These are phyloP conservation scores for Poeciliopsis gracilis DNA, from an alignment of 2,797 vertebrate species.

Conservation along the genomic window DNA sequence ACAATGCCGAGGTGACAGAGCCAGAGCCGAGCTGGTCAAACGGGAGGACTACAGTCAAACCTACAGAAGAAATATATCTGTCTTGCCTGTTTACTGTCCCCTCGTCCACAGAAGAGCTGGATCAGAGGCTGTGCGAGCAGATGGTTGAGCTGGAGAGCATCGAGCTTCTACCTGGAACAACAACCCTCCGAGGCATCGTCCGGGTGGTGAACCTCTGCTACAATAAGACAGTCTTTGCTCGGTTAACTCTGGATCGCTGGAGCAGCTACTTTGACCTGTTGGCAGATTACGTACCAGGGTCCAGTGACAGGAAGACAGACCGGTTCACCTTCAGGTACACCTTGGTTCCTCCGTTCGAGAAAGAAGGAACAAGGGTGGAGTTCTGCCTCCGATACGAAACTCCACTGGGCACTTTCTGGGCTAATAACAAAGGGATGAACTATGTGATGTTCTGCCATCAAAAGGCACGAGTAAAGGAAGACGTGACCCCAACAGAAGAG, in stretches of 20 bases:
- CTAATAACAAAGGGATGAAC: constrained; percentile 90
- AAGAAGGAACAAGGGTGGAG: constrained; percentile 86
- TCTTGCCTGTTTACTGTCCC: constrained; percentile 86
- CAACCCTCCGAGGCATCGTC: constrained; percentile 86
- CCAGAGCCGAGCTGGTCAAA: constrained; percentile 51
- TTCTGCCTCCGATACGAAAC: constrained; percentile 96
- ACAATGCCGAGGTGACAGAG: constrained; percentile 75
- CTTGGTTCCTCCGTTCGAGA: constrained; percentile 86
- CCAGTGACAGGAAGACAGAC: constrained; percentile 90
- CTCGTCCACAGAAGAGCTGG: constrained; percentile 83
- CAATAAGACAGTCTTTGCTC: constrained; percentile 87
- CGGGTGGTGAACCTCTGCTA: constrained; percentile 93
- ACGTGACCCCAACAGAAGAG: constrained; percentile 51
- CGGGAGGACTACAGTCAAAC: constrained; percentile 61
- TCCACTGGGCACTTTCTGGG: constrained; percentile 89
- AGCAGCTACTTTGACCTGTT: constrained; percentile 87
- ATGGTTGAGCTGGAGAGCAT: constrained; percentile 89
- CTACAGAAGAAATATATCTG: constrained; percentile 84
- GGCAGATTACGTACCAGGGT: constrained; percentile 92
- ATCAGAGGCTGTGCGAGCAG: constrained; percentile 82
- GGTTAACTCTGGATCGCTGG: constrained; percentile 89
- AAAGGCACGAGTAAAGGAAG: constrained; percentile 77
- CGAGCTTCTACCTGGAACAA: constrained; percentile 83
- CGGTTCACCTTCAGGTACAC: constrained; percentile 90
- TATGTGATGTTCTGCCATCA: constrained; percentile 89